A percentile compares a stretch with the other conserved stretches of the same genome.
Evolutionary conservation across 2,888 invertebrate species (phyloP).

Genomic region (Anoplius nigerrimus): DNA sequence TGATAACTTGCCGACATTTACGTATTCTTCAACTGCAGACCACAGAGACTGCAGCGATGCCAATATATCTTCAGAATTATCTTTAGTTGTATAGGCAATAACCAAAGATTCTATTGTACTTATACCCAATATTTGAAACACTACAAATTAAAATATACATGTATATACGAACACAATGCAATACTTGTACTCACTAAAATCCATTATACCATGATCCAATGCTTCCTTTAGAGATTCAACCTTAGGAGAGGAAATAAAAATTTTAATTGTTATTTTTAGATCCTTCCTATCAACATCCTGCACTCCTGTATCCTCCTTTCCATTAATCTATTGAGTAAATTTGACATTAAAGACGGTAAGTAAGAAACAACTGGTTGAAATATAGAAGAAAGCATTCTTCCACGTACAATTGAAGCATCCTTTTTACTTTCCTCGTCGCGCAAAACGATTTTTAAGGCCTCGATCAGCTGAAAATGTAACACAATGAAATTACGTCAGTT

Average conservation of each 20-base stretch:
- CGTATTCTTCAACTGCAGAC: slow-evolving; percentile 85
- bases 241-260: slow-evolving; percentile 86
- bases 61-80: slow-evolving; percentile 59
- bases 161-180: neutral
- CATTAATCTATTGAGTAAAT: slow-evolving; percentile 47
- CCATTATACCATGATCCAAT: slow-evolving; percentile 81
- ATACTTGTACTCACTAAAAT: too few relatives aligned
- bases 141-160: slow-evolving; percentile 75
- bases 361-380: slow-evolving; percentile 10
- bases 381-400: neutral
- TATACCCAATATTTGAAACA: slow-evolving; percentile 83
- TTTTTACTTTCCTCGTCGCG: slow-evolving; percentile 72
- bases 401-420: slow-evolving; percentile 56
- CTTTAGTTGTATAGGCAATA: slow-evolving; percentile 83
- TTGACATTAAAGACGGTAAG: neutral
- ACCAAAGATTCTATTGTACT: slow-evolving; percentile 88
- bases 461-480: slow-evolving; percentile 76
- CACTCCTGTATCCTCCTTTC: slow-evolving; percentile 55
- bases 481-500: slow-evolving; percentile 3
- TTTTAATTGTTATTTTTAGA: slow-evolving; percentile 89
- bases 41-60: slow-evolving; percentile 83
- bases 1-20: slow-evolving; percentile 79
- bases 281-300: slow-evolving; percentile 83
- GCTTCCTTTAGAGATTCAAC: slow-evolving; percentile 82
- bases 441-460: slow-evolving; percentile 80